These are phyloP conservation scores for Diploptera punctata DNA, from an alignment of 2,888 invertebrate species.

Conservation along the genomic window DNA sequence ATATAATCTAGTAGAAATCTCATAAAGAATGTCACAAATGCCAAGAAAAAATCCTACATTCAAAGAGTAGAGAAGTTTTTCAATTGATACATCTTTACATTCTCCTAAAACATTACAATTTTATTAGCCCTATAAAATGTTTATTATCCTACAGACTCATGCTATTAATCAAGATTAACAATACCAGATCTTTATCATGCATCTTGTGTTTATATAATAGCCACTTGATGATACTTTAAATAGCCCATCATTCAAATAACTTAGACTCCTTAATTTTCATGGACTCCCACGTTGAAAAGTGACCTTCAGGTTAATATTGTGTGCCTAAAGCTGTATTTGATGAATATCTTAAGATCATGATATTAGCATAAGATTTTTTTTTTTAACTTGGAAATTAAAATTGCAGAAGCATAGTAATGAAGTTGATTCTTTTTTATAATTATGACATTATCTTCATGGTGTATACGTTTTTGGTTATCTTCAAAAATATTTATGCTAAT, in stretches of 20 bases:
- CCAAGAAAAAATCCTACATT: neutral
- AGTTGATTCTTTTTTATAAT: no score
- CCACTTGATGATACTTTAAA: neutral
- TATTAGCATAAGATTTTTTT: no score
- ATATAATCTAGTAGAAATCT: neutral
- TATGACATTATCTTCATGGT: no score
- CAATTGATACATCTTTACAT: neutral
- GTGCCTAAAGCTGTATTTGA: no score
- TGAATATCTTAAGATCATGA: no score
- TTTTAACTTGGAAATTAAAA: no score
- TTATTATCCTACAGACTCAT: conserved; percentile 4
- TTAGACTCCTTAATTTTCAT: neutral
- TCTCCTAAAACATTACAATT: neutral
- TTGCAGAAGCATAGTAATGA: no score
- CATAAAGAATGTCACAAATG: neutral
- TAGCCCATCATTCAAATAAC: neutral
- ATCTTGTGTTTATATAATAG: conserved; percentile 2
- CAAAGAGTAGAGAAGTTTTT: neutral
- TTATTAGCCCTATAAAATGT: conserved; percentile 17
- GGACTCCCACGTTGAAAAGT: conserved; percentile 3
- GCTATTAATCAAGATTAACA: conserved; percentile 5
- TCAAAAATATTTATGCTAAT: no score
- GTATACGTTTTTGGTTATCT: no score
- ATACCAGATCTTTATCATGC: neutral
- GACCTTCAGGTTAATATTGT: no score